Evolutionary conservation across 2,888 invertebrate species (phyloP), one percentile per base, ranked within the genome.

Genomic region (Drosophila diplacantha): DNA sequence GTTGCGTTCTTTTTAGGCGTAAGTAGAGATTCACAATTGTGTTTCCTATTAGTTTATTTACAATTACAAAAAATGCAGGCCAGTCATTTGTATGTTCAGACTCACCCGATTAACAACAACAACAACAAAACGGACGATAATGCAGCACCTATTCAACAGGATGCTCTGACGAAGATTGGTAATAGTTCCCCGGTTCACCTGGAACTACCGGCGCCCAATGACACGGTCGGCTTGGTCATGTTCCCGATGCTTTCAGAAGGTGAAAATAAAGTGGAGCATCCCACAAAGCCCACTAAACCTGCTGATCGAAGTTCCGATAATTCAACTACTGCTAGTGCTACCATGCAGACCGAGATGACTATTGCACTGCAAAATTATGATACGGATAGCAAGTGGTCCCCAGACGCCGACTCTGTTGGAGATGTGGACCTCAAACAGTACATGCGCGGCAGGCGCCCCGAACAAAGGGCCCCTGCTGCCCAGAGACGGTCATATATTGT

Each of bases 201-300:
- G 1, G 16, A 3, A 11, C 26, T 12, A 26, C 1, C 6, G 2
- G 4, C 2, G 9, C n/a, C 3, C 5, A 0, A 1, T 3, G 3
- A 8, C 3, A 11, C 11, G n/a, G 41, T 11, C 7, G 26, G 18
- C 5, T 1, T 44, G 8, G 18, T 18, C 7, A 12, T 44, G 29
- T 44, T 44, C 29, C 44, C 44, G 12, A 12, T 29, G 12, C 12
- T 18, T 4, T 18, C 12, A 4, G 4, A 29, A 7, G 29, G 0
- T 18, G 12, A 8, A 18, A 44, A 5, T 18, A 44, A 2, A 6
- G 12, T 1, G 12, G 4, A 26, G 2, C 12, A 4, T 41, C 11
- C 3, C 24, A 35, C 16, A 4, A 8, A 8, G 8, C n/a, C 3
- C 7, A 16, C 2, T 16, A 8, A 16, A 16, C 2, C 16, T 16